phyloP scores from a whole-genome alignment of 2,113 vertebrate species.

The Cathartes aura region DNA sequence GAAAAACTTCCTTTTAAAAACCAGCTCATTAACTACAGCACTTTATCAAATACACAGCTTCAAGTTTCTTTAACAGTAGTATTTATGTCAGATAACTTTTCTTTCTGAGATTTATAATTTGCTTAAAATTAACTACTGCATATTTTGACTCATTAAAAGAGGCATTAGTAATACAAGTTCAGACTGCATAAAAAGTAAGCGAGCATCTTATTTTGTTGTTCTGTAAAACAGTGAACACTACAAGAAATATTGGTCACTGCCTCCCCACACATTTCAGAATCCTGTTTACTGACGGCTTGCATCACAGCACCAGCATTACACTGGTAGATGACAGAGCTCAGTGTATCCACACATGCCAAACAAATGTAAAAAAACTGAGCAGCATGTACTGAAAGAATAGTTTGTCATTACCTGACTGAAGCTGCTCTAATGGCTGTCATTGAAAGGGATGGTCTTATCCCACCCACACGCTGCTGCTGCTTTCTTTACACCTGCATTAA shows the following conservation, averaged over 20 bases:
- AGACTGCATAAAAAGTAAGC: not conserved
- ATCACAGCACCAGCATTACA: not conserved
- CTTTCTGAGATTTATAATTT: not conserved
- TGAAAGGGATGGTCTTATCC: not conserved
- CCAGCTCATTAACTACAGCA: not conserved
- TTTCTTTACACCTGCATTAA: not conserved
- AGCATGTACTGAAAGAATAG: not conserved
- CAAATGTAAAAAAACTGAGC: not conserved
- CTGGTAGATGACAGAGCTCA: not conserved
- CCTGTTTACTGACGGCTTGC: not conserved
- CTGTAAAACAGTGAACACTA: not conserved
- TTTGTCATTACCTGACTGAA: not conserved
- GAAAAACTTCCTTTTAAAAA: not conserved
- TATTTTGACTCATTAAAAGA: not conserved
- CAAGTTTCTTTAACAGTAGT: not conserved
- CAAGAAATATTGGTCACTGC: not conserved
- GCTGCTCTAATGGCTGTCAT: not conserved
- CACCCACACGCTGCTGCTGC: not conserved
- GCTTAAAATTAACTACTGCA: not conserved
- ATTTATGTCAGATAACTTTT: not conserved
- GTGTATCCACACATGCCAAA: not conserved
- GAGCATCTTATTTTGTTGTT: not conserved
- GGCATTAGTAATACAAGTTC: not conserved
- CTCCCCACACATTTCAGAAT: not conserved
- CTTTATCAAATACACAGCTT: not conserved